A percentile compares a stretch with the other conserved stretches of the same genome.
These are phyloP conservation scores for Pseudopleuronectes americanus DNA, from an alignment of 2,797 vertebrate genomes.

Conservation along the genomic window DNA sequence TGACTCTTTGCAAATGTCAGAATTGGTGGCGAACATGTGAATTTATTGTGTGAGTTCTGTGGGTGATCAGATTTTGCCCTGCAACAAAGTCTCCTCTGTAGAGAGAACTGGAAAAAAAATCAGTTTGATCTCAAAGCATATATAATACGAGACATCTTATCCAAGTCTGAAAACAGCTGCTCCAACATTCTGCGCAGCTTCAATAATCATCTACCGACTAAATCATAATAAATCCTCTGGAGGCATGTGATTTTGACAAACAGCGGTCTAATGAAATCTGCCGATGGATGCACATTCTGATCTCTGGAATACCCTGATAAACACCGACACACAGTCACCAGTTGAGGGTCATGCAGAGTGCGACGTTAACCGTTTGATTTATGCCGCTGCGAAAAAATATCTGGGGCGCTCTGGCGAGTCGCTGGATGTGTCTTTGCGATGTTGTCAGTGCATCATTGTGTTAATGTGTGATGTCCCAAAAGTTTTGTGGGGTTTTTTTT, in stretches of 20 bases:
- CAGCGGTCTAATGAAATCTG: background rate
- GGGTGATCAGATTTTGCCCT: too few species aligned
- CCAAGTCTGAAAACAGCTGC: background rate
- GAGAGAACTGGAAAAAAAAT: too few species aligned
- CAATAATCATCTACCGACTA: background rate
- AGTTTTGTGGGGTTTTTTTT: conserved; percentile 7
- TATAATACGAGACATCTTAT: background rate
- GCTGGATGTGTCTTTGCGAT: conserved; percentile 12
- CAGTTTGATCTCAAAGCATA: too few species aligned
- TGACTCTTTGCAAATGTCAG: too few species aligned
- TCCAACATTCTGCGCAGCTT: background rate
- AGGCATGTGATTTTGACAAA: background rate
- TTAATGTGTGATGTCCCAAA: conserved; percentile 26
- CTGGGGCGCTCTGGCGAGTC: background rate
- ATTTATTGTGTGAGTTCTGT: too few species aligned
- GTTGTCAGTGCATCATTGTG: background rate
- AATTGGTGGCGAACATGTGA: too few species aligned
- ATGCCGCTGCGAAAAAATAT: background rate
- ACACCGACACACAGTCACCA: background rate
- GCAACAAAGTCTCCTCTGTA: too few species aligned
- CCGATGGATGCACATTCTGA: background rate
- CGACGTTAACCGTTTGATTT: conserved; percentile 8
- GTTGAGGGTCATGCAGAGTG: conserved; percentile 1
- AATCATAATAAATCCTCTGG: background rate
- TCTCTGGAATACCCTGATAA: background rate